Percentiles rank a stretch among this genome's conserved stretches.
Evolutionary conservation across 2,113 vertebrate species (phyloP).

Genomic region (Aleadryas rufinucha): DNA sequence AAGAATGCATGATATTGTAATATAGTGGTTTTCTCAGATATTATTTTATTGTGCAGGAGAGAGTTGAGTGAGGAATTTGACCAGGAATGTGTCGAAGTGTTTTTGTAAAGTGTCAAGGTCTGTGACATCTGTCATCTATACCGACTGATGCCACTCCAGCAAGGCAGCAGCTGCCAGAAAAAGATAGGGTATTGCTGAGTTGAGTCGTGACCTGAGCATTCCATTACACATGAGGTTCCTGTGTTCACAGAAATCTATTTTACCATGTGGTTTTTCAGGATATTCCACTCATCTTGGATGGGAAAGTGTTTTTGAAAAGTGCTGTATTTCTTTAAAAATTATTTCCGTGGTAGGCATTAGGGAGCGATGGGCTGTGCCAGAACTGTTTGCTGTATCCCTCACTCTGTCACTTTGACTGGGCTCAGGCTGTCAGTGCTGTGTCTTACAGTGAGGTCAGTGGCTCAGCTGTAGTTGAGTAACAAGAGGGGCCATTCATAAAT

Average conservation of each 20-base stretch:
- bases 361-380: background rate
- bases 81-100: background rate
- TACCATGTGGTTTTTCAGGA: background rate
- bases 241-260: background rate
- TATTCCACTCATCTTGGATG: background rate
- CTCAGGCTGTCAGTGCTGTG: background rate
- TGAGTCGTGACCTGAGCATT: background rate
- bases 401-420: background rate
- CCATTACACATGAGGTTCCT: background rate
- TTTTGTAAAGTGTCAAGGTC: background rate
- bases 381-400: background rate
- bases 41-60: background rate
- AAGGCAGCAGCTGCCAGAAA: background rate
- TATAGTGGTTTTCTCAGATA: background rate
- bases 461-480: conserved; percentile 22
- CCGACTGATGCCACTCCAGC: background rate
- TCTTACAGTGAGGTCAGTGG: background rate
- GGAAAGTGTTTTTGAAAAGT: background rate
- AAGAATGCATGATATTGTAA: accelerated
- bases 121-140: background rate
- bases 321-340: background rate
- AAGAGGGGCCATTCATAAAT: conserved; percentile 27
- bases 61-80: background rate
- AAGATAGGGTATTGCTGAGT: background rate
- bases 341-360: background rate